Percentiles rank a stretch among this genome's conserved stretches.
Evolutionary conservation across 2,113 vertebrate genomes (phyloP).

Genomic region (Orientallactaga bullata): DNA sequence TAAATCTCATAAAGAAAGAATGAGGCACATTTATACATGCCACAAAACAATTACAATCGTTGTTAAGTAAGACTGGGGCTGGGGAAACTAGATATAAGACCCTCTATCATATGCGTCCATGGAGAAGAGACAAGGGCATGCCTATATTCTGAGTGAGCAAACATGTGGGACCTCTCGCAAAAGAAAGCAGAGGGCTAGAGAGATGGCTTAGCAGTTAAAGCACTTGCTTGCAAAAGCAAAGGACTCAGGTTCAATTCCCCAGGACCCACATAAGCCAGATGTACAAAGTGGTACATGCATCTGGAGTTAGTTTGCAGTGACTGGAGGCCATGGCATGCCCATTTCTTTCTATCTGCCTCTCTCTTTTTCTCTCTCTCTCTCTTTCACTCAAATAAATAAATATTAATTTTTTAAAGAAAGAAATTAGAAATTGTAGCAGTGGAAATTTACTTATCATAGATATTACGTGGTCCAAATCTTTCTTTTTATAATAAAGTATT

Average conservation of each 20-base stretch:
- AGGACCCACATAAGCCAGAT: too few species aligned
- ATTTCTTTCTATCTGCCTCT: too few species aligned
- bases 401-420: too few species aligned
- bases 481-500: background rate
- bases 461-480: background rate
- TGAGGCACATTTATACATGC: background rate
- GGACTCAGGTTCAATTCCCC: too few species aligned
- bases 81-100: background rate
- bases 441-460: background rate
- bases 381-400: too few species aligned
- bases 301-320: too few species aligned
- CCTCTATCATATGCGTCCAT: background rate
- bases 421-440: background rate
- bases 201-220: too few species aligned
- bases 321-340: too few species aligned
- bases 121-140: background rate
- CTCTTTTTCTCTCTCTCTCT: too few species aligned
- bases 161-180: background rate
- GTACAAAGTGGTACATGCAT: too few species aligned
- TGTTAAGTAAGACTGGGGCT: background rate
- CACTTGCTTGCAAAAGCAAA: too few species aligned
- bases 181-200: background rate
- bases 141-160: background rate
- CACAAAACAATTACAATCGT: background rate
- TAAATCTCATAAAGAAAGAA: background rate